These are phyloP conservation scores for Vulpes vulpes DNA, from an alignment of 2,113 vertebrate genomes.

Conservation along the genomic window DNA sequence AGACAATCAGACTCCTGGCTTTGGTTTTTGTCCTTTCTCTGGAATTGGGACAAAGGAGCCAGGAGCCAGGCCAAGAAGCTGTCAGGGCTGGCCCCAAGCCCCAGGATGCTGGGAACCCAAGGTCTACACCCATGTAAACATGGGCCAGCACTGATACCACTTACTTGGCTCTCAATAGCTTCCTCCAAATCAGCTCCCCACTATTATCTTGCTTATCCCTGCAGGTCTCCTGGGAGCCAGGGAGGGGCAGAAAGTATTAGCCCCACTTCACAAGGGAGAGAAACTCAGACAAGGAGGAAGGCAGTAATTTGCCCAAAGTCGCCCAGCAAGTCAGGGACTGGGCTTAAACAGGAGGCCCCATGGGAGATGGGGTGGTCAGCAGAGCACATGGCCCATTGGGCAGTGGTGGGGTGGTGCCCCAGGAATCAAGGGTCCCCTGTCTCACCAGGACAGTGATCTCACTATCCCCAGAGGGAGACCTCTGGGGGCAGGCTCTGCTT, in stretches of 20 bases:
- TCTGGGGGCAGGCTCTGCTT: neutral
- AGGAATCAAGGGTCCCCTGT: neutral
- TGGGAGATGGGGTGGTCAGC: neutral
- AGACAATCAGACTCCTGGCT: neutral
- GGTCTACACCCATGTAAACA: conserved; percentile 76
- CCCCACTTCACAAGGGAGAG: conserved; percentile 49
- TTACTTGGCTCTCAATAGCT: conserved; percentile 47
- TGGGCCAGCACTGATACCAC: conserved; percentile 59
- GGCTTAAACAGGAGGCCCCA: neutral
- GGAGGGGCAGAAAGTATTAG: conserved; percentile 74
- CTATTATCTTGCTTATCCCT: conserved; percentile 72
- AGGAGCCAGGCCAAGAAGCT: conserved; percentile 70
- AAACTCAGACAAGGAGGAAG: conserved; percentile 67
- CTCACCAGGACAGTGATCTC: neutral
- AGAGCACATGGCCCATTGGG: neutral
- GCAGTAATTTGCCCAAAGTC: conserved; percentile 13
- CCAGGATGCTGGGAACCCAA: conserved; percentile 72
- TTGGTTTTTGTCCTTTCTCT: conserved; percentile 60
- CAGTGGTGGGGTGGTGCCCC: neutral
- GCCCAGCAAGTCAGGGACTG: conserved; percentile 44
- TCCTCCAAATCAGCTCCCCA: conserved; percentile 70
- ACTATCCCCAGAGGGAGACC: neutral
- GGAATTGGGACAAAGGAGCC: conserved; percentile 64
- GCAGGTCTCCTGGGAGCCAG: conserved; percentile 63
- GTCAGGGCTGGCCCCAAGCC: conserved; percentile 71